A percentile compares a stretch with the other conserved stretches of the same genome.
phyloP scores from a whole-genome alignment of 2,797 vertebrate genomes.

The Galaxias olidus region DNA sequence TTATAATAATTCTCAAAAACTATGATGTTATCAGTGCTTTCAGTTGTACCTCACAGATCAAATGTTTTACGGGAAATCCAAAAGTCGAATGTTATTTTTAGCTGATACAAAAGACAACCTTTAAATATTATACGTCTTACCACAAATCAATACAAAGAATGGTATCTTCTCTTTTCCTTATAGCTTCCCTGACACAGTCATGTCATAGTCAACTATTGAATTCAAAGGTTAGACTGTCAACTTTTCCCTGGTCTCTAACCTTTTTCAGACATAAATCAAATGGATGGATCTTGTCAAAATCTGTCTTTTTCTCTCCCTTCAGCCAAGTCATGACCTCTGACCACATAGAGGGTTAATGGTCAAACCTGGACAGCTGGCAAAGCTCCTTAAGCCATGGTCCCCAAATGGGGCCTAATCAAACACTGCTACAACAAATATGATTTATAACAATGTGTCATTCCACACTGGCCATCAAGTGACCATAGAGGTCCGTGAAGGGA shows the following conservation, averaged over 20 bases:
- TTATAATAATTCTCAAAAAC: no score
- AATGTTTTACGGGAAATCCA: no score
- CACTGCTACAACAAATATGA: constrained; percentile 49
- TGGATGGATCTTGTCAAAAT: constrained; percentile 48
- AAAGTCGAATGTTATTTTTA: no score
- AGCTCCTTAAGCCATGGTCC: constrained; percentile 53
- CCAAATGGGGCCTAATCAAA: constrained; percentile 82
- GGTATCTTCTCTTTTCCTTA: no score
- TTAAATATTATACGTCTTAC: no score
- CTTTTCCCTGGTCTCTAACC: constrained; percentile 61
- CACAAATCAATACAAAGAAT: no score
- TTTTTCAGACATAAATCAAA: constrained; percentile 61
- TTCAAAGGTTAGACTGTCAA: constrained; percentile 58
- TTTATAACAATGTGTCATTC: constrained; percentile 56
- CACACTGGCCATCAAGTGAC: constrained; percentile 50
- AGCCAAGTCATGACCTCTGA: constrained; percentile 68
- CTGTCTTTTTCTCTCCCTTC: constrained; percentile 43
- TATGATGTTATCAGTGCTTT: no score
- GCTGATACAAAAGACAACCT: no score
- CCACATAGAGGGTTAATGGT: constrained; percentile 45
- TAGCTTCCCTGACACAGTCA: no score
- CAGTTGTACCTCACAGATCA: no score
- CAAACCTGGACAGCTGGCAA: constrained; percentile 61
- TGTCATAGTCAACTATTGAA: constrained; percentile 11
- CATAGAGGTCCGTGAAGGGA: no score